Conservation (phyloP, 2,888 invertebrate genomes). For the Ornithoptera alexandrae region DNA sequence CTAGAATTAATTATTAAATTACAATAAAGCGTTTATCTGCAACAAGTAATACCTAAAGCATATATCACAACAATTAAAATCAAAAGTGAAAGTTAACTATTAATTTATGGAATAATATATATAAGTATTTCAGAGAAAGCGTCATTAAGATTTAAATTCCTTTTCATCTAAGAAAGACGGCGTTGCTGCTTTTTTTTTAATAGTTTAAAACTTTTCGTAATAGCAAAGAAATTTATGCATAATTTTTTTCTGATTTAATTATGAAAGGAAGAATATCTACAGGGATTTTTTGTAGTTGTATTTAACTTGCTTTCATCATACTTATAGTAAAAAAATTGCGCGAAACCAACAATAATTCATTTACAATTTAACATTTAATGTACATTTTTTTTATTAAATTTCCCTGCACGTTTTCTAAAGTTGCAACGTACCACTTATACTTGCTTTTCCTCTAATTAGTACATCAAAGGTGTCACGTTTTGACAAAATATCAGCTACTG, state of each 20-base stretch:
- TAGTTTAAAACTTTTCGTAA: no score
- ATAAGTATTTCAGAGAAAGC: no score
- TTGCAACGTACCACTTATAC: neutral
- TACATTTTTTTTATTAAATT: neutral
- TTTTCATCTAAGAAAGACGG: no score
- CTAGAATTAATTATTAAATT: neutral
- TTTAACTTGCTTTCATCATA: neutral
- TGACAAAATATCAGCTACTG: neutral
- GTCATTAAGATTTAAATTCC: no score
- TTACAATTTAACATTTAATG: neutral
- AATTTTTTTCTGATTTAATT: neutral
- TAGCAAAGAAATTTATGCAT: neutral
- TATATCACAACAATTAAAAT: no score
- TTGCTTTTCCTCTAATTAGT: neutral
- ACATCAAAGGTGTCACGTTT: neutral
- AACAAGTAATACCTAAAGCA: neutral
- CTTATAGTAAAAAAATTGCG: neutral
- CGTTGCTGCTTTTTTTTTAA: no score
- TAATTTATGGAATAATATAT: no score
- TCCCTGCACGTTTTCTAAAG: neutral
- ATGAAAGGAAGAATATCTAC: neutral
- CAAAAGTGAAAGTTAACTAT: no score
- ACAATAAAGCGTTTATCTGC: neutral
- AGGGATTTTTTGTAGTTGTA: neutral
- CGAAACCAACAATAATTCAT: neutral